Evolutionary conservation across 2,888 invertebrate genomes (phyloP).

Genomic region (Xylota sylvarum): DNA sequence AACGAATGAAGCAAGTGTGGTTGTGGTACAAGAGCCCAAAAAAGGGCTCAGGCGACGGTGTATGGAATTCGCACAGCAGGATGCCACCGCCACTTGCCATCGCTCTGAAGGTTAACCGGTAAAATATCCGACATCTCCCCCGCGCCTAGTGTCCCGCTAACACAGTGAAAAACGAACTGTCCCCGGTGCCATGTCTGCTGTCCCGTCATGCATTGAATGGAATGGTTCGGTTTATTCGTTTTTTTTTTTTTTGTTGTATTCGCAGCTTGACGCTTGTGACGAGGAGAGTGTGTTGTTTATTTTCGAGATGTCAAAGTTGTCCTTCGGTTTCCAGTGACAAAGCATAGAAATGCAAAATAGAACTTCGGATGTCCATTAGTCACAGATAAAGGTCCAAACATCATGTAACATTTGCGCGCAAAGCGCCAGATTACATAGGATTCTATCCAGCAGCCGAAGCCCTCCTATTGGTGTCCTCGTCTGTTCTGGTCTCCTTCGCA

Average conservation of each 20-base stretch:
- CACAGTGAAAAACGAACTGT: conserved; percentile 39
- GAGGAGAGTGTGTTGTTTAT: conserved; percentile 75
- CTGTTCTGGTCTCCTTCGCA: conserved; percentile 37
- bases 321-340: conserved; percentile 61
- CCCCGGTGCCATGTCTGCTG: conserved; percentile 52
- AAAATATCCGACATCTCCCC: conserved; percentile 68
- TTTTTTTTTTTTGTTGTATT: conserved; percentile 5
- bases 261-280: conserved; percentile 71
- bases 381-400: conserved; percentile 66
- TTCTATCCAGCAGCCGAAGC: background rate
- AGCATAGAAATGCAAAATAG: conserved; percentile 63
- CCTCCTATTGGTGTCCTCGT: background rate
- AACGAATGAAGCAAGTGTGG: conserved; percentile 46
- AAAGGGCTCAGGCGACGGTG: conserved; percentile 38
- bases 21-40: conserved; percentile 30
- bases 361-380: conserved; percentile 58
- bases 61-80: conserved; percentile 74
- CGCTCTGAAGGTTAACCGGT: conserved; percentile 74
- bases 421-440: conserved; percentile 53
- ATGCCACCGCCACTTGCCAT: conserved; percentile 50
- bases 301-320: conserved; percentile 73
- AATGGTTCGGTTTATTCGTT: conserved; percentile 44
- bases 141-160: conserved; percentile 53
- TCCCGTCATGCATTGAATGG: conserved; percentile 61
- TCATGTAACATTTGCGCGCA: conserved; percentile 56